Evolutionary conservation across 2,113 vertebrate genomes (phyloP).

Genomic region (Atlantisia rogersi): DNA sequence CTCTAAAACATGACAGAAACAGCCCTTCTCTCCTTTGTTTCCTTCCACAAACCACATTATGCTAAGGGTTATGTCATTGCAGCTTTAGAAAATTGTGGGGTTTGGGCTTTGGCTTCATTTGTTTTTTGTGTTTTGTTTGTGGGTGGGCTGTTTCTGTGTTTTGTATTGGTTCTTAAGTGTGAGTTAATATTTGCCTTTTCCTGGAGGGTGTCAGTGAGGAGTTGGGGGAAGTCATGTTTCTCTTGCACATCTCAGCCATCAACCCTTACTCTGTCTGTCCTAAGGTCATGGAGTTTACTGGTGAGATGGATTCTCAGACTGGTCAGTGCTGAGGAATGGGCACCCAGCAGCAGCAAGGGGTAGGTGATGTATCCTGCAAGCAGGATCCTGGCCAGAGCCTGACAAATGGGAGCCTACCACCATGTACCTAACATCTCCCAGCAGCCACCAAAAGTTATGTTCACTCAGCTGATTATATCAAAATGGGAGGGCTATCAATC

Average conservation of each 20-base stretch:
- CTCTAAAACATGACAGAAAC: background rate
- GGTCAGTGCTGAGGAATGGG: background rate
- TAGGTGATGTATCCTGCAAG: background rate
- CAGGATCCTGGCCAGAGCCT: background rate
- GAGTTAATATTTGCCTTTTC: slow-evolving; percentile 3
- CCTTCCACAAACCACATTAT: background rate
- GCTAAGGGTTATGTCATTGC: background rate
- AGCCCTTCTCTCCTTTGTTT: background rate
- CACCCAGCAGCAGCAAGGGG: background rate
- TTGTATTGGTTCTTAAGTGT: background rate
- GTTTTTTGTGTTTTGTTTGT: background rate
- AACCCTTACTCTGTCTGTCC: background rate
- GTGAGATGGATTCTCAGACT: background rate
- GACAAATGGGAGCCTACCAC: background rate
- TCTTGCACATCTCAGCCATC: background rate
- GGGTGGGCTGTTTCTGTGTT: too few relatives aligned
- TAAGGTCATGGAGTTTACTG: background rate
- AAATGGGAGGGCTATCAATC: background rate
- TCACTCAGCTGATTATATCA: background rate
- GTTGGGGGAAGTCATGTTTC: background rate
- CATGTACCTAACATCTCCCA: background rate
- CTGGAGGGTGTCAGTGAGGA: background rate
- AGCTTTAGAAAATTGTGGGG: background rate
- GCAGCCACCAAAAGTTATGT: background rate
- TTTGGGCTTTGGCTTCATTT: background rate